Evolutionary conservation across 2,113 vertebrate species (phyloP).

Genomic region (Rynchops niger): DNA sequence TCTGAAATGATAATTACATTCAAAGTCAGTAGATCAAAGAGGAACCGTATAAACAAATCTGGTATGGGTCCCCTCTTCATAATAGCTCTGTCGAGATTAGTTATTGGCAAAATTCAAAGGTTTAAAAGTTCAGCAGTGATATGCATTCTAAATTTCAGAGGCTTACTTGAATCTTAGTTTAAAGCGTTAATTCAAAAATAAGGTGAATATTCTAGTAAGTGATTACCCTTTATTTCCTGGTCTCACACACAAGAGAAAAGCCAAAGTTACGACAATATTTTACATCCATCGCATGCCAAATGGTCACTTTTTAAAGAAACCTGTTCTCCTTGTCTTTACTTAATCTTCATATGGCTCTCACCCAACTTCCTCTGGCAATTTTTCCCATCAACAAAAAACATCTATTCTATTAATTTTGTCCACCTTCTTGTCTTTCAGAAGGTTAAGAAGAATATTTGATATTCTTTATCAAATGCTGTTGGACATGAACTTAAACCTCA

Average conservation of each 20-base stretch:
- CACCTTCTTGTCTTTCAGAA: background rate
- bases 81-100: conserved; percentile 1
- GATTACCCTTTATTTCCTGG: background rate
- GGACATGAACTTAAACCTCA: background rate
- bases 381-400: background rate
- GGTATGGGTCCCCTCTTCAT: background rate
- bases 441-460: background rate
- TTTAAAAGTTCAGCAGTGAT: background rate
- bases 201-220: background rate
- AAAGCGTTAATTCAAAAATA: background rate
- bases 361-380: background rate
- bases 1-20: conserved; percentile 41
- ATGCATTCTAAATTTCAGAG: background rate
- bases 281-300: background rate
- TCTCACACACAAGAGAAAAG: background rate
- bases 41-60: conserved; percentile 44
- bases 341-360: background rate
- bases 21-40: conserved; percentile 51
- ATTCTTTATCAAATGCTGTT: background rate
- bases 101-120: conserved; percentile 23
- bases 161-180: background rate
- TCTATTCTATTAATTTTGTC: background rate
- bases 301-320: background rate
- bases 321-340: background rate
- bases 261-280: background rate